Evolutionary conservation across 1,140 invertebrate genomes (phyloP).

Genomic region (Batillaria attramentaria): DNA sequence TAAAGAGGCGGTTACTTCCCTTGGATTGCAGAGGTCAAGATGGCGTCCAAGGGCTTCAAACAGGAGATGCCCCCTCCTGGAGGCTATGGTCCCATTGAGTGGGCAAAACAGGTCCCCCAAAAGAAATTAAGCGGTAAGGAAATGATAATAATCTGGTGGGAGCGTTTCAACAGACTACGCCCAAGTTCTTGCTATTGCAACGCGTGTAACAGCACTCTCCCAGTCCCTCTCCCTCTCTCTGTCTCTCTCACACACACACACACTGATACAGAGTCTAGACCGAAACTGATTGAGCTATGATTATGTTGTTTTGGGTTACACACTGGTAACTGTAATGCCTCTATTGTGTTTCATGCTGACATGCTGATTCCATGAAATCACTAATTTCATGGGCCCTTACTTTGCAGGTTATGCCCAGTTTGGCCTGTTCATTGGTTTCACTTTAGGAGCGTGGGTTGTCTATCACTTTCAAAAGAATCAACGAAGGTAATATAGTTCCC

Average conservation of each 20-base stretch:
- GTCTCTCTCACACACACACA: background rate
- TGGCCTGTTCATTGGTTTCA: conserved; percentile 77
- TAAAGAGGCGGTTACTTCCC: background rate
- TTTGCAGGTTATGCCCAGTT: conserved; percentile 76
- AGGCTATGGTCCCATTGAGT: conserved; percentile 84
- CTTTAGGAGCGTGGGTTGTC: conserved; percentile 76
- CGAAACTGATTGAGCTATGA: too few species aligned
- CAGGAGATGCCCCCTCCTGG: conserved; percentile 91
- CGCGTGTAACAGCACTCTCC: too few species aligned
- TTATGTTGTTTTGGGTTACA: too few species aligned
- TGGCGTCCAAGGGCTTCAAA: conserved; percentile 52
- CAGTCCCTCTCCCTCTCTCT: conserved; percentile 4
- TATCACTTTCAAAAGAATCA: conserved; percentile 69
- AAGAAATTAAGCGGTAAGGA: conserved; percentile 78
- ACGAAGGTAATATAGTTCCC: conserved; percentile 26
- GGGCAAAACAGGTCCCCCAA: conserved; percentile 80
- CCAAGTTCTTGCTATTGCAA: background rate
- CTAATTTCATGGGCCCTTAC: conserved; percentile 24
- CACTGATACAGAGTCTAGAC: too few species aligned
- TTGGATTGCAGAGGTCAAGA: conserved; percentile 34
- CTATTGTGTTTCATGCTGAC: too few species aligned
- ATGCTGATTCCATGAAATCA: too few species aligned
- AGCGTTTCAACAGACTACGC: background rate
- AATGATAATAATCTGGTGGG: conserved; percentile 53
- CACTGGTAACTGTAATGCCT: too few species aligned